These are phyloP conservation scores for Pherbina coryleti DNA, from an alignment of 2,888 invertebrate species.

Conservation along the genomic window DNA sequence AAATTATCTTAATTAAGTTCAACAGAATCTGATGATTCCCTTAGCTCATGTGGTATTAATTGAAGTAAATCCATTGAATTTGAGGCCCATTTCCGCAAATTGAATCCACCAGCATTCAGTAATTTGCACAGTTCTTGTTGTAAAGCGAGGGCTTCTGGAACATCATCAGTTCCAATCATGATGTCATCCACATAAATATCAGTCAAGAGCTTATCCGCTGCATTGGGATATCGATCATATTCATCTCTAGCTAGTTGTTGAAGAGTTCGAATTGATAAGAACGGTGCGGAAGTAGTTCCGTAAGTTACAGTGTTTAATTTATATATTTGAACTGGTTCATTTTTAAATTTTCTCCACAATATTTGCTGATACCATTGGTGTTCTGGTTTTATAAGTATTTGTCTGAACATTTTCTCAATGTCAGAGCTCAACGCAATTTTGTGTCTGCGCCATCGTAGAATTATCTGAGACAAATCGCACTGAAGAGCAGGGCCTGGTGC, in stretches of 20 bases:
- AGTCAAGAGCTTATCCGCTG: no score
- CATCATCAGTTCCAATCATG: no score
- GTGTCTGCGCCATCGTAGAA: neutral
- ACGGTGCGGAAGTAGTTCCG: neutral
- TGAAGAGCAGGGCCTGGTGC: neutral
- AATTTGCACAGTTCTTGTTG: neutral
- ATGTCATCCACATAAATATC: no score
- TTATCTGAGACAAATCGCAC: neutral
- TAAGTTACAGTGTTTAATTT: no score
- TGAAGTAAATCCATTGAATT: no score
- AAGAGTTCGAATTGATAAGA: no score
- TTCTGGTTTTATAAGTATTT: neutral
- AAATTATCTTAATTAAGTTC: slow-evolving; percentile 7
- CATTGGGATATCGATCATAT: no score
- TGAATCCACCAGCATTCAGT: neutral
- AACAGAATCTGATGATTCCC: neutral
- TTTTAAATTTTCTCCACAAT: neutral
- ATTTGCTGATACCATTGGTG: slow-evolving; percentile 9
- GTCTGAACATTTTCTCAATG: slow-evolving; percentile 23
- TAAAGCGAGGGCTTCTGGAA: no score
- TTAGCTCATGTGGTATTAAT: neutral
- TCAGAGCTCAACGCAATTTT: no score
- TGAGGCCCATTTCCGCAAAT: neutral
- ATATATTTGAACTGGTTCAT: neutral
- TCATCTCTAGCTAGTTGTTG: no score